Conservation (phyloP, 2,888 invertebrate species). For the Xylota sylvarum region DNA sequence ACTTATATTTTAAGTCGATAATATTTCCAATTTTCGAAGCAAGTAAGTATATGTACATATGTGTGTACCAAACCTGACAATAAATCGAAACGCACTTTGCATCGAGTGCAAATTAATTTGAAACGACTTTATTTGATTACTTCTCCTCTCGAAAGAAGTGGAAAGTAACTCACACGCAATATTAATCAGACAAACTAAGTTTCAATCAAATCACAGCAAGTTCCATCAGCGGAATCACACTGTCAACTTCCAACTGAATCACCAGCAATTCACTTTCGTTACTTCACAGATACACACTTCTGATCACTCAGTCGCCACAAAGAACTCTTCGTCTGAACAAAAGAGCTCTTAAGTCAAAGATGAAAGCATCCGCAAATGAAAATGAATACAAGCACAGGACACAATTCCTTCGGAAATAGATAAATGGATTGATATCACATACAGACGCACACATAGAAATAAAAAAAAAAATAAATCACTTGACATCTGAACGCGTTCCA, state of each 20-base stretch:
- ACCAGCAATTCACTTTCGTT: constrained; percentile 46
- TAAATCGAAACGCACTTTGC: too few relatives aligned
- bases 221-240: constrained; percentile 39
- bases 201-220: constrained; percentile 53
- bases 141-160: too few relatives aligned
- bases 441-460: constrained; percentile 7
- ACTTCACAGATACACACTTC: neutral
- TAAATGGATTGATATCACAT: constrained; percentile 64
- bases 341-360: constrained; percentile 59
- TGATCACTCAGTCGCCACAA: constrained; percentile 44
- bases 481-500: constrained; percentile 25
- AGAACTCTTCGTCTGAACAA: constrained; percentile 36
- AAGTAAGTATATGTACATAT: too few relatives aligned
- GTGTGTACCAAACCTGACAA: too few relatives aligned
- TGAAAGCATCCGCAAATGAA: constrained; percentile 65
- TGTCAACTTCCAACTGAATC: constrained; percentile 11
- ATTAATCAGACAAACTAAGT: constrained; percentile 20
- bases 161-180: neutral
- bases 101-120: too few relatives aligned
- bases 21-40: too few relatives aligned
- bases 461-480: constrained; percentile 28
- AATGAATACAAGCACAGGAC: constrained; percentile 42
- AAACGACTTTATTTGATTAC: too few relatives aligned
- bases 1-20: too few relatives aligned
- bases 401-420: constrained; percentile 51